Percentiles rank a stretch among this genome's conserved stretches.
phyloP scores from a whole-genome alignment of 2,888 invertebrate genomes.

The Seladonia tumulorum region DNA sequence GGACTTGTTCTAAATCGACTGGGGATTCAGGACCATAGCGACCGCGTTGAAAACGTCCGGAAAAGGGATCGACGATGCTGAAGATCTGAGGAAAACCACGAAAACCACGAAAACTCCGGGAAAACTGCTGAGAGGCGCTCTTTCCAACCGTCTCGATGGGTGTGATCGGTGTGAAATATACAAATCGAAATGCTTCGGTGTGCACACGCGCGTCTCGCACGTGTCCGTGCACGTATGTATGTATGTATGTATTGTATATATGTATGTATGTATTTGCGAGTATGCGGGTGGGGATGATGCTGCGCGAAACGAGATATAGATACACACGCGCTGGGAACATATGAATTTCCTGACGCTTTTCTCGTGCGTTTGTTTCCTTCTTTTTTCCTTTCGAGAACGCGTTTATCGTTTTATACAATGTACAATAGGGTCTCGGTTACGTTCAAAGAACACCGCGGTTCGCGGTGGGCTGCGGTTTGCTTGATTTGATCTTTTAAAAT shows the following conservation, averaged over 20 bases:
- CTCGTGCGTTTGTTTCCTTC: constrained; percentile 14
- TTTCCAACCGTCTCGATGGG: constrained; percentile 65
- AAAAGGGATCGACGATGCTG: background rate
- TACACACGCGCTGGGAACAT: constrained; percentile 67
- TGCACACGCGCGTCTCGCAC: constrained; percentile 32
- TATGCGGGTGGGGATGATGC: constrained; percentile 34
- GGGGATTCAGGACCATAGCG: too few species aligned
- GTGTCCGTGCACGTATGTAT: background rate
- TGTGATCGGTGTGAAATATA: constrained; percentile 62
- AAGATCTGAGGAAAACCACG: background rate
- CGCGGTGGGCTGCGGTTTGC: constrained; percentile 69
- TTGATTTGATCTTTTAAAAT: constrained; percentile 24
- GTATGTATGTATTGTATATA: background rate
- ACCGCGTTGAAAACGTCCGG: background rate
- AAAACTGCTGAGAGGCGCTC: constrained; percentile 61
- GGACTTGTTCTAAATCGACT: background rate
- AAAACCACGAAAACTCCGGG: background rate
- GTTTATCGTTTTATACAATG: constrained; percentile 82
- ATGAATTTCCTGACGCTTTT: constrained; percentile 57
- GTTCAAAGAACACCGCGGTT: constrained; percentile 78
- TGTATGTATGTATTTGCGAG: constrained; percentile 28
- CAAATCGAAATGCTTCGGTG: constrained; percentile 63
- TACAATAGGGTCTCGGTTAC: constrained; percentile 80
- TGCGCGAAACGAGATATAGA: constrained; percentile 67
- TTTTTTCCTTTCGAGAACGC: constrained; percentile 53